A percentile compares a stretch with the other conserved stretches of the same genome.
phyloP scores from a whole-genome alignment of 2,888 invertebrate genomes.

The Liodrosophila aerea region DNA sequence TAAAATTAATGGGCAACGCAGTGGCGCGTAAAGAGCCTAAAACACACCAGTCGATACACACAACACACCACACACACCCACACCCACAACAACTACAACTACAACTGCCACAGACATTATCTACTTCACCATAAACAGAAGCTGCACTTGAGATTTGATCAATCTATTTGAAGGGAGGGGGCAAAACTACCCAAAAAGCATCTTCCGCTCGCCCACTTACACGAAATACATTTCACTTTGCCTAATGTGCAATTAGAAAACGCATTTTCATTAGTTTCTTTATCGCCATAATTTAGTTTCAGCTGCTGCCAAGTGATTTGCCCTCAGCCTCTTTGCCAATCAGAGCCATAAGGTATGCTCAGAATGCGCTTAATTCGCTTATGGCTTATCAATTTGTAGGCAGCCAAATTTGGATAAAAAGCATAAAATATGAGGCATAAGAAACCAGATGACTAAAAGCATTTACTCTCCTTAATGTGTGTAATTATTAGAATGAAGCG shows the following conservation, averaged over 20 bases:
- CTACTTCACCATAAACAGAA: conserved; percentile 64
- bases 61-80: conserved; percentile 21
- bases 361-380: conserved; percentile 60
- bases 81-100: conserved; percentile 15
- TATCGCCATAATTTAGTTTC: conserved; percentile 73
- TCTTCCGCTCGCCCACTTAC: conserved; percentile 52
- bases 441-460: conserved; percentile 74
- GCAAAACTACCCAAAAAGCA: neutral
- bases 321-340: neutral
- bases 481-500: conserved; percentile 33
- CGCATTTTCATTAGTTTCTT: conserved; percentile 78
- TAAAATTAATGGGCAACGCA: conserved; percentile 78
- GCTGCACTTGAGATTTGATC: conserved; percentile 74
- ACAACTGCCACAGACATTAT: conserved; percentile 5
- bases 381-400: conserved; percentile 38
- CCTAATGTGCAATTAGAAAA: conserved; percentile 80
- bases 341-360: conserved; percentile 41
- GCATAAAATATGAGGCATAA: neutral
- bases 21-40: conserved; percentile 69
- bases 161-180: neutral
- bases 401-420: neutral
- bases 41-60: conserved; percentile 20
- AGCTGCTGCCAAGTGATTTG: conserved; percentile 43
- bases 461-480: conserved; percentile 57
- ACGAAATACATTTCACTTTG: conserved; percentile 74